Base-by-base conservation (phyloP, 1,140 invertebrate genomes). In the Phymastichus coffea region DNA sequence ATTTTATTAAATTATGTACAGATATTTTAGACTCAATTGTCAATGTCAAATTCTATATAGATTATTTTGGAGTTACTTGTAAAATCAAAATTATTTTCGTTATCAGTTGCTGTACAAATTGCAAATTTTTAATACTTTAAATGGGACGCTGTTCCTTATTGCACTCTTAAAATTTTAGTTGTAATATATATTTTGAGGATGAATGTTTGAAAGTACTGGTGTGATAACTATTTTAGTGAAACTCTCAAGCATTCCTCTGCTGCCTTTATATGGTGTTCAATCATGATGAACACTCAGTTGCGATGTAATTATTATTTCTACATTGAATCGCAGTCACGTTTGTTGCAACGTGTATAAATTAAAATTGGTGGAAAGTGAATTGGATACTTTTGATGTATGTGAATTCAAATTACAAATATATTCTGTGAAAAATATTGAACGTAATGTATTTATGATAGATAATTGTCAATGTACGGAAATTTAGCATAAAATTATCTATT, bases 221-320 rank as follows among this genome's bases (percentile, higher is more conserved):
- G 19, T 26, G 55, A 68, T 57, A 66, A 63, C 44, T 66, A 37
- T 66, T 70, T 56, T 63, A 58, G 51, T 53, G 30, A 61, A 61
- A 66, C 65, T 64, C 25, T 67, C 55, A 49, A 73, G 65, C 72
- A 74, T 75, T 73, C 73, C 71, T 72, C 57, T 61, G 66, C 66
- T 71, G 69, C 70, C 70, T 73, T 73, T 69, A 67, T 63, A 61
- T 38, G 2, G 58, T 49, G 47, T 57, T 57, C 49, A 22, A 23
- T 52, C 4, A 25, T 46, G 26, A 19, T 57, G 47, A 57, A 57
- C 30, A 52, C 38, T 49, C 8, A 52, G 15, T 41, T 38, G 33
- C 40, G 46, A 40, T 57, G 46, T 43, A 61, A 53, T 53, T 47
- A 20, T 54, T 17, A 54, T 44, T 60, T 60, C 33, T 35, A 54